Evolutionary conservation across 2,888 invertebrate genomes (phyloP).

Genomic region (Tachina lurida): DNA sequence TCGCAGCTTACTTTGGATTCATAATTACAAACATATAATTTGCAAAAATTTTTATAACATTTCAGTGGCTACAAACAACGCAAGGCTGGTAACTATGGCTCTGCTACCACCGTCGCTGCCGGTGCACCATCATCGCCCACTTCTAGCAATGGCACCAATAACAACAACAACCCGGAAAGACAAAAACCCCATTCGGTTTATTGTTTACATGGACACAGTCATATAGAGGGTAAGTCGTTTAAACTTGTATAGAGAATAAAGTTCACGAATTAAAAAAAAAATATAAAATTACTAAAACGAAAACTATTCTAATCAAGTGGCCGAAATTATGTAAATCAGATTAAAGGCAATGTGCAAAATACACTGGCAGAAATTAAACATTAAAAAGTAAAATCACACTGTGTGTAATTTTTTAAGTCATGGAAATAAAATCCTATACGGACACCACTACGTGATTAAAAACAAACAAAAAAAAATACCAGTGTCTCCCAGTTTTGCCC

Average conservation of each 20-base stretch:
- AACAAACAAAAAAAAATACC: too few species aligned
- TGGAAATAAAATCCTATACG: too few species aligned
- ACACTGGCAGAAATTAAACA: constrained; percentile 38
- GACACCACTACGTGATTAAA: too few species aligned
- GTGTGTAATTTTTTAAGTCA: too few species aligned
- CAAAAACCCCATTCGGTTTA: constrained; percentile 67
- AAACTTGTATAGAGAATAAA: constrained; percentile 24
- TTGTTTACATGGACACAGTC: constrained; percentile 78
- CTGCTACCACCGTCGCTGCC: constrained; percentile 62
- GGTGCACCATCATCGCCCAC: constrained; percentile 30
- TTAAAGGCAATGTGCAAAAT: constrained; percentile 40
- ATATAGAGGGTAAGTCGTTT: constrained; percentile 76
- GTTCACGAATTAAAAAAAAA: constrained; percentile 1
- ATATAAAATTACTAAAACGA: not conserved
- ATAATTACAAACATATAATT: too few species aligned
- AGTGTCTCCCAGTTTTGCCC: too few species aligned
- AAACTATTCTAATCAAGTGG: constrained; percentile 63
- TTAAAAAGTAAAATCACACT: too few species aligned
- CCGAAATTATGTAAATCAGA: constrained; percentile 61
- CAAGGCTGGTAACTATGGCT: constrained; percentile 74
- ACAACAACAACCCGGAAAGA: constrained; percentile 63
- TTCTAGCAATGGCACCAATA: constrained; percentile 61
- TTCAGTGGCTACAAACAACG: constrained; percentile 73
- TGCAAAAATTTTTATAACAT: constrained; percentile 9
- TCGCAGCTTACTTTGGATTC: too few species aligned